A percentile compares a stretch with the other conserved stretches of the same genome.
These are phyloP conservation scores for Mimachlamys varia DNA, from an alignment of 2,888 invertebrate genomes.

Conservation along the genomic window DNA sequence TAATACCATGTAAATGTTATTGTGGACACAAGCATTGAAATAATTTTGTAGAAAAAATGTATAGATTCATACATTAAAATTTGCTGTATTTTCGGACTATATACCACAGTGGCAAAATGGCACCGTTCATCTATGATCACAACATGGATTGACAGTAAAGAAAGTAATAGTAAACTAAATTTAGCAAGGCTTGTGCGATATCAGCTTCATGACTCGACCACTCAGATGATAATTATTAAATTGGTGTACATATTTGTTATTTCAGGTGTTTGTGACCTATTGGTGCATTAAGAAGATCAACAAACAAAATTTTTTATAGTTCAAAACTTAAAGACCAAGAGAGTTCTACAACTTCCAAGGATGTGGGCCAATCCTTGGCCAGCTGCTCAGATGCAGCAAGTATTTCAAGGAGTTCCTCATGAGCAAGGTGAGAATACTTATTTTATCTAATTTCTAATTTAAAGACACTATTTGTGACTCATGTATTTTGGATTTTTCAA, in stretches of 20 bases:
- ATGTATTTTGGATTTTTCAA: background rate
- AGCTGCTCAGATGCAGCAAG: constrained; percentile 89
- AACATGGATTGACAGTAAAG: too few relatives aligned
- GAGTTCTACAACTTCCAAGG: constrained; percentile 24
- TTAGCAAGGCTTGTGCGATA: too few relatives aligned
- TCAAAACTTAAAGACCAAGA: background rate
- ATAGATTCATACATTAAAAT: too few relatives aligned
- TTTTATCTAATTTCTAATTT: background rate
- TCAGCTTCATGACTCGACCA: too few relatives aligned
- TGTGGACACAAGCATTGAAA: too few relatives aligned
- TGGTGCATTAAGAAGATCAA: background rate
- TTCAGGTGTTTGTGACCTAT: background rate
- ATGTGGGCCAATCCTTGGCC: constrained; percentile 77
- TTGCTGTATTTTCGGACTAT: too few relatives aligned
- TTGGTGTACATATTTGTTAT: background rate
- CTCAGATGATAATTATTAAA: too few relatives aligned
- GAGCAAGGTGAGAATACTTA: constrained; percentile 85
- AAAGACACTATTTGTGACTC: background rate
- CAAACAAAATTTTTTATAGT: background rate
- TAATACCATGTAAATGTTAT: too few relatives aligned
- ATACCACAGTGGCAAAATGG: too few relatives aligned
- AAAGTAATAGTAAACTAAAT: too few relatives aligned
- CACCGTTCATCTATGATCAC: too few relatives aligned
- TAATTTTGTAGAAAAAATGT: too few relatives aligned
- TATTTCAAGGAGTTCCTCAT: constrained; percentile 91